Percentiles rank a stretch among this genome's conserved stretches.
phyloP scores from a whole-genome alignment of 2,888 invertebrate genomes.

The Eupithecia dodoneata region DNA sequence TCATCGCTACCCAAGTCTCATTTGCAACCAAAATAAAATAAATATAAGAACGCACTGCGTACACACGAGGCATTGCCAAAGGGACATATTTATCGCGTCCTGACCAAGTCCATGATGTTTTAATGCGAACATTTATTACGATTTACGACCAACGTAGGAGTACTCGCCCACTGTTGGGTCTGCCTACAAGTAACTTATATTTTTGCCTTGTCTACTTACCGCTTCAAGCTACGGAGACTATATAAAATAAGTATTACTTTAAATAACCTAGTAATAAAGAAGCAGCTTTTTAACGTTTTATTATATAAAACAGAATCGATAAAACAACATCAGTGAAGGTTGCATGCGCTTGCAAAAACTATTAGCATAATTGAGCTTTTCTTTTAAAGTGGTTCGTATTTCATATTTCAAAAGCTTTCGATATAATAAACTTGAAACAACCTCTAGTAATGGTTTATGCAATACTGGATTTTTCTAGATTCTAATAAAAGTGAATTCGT shows the following conservation, averaged over 20 bases:
- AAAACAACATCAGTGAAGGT: background rate
- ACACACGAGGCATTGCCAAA: constrained; percentile 52
- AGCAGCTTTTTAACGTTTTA: constrained; percentile 7
- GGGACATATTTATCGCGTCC: constrained; percentile 59
- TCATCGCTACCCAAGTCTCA: constrained; percentile 10
- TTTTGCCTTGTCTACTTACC: constrained; percentile 34
- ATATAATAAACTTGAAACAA: background rate
- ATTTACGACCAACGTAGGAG: constrained; percentile 65
- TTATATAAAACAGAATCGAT: constrained; percentile 11
- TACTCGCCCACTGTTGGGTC: constrained; percentile 63
- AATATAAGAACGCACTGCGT: constrained; percentile 38
- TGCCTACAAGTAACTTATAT: constrained; percentile 48
- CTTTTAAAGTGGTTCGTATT: background rate
- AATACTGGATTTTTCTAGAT: background rate
- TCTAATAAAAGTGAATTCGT: constrained; percentile 26
- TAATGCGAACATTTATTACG: constrained; percentile 67
- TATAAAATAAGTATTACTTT: constrained; percentile 12
- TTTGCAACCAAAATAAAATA: constrained; percentile 26
- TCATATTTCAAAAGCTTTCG: background rate
- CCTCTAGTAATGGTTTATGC: constrained; percentile 9
- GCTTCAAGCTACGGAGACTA: constrained; percentile 14
- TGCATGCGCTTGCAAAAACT: constrained; percentile 3
- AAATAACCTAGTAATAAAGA: constrained; percentile 14
- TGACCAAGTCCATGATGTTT: constrained; percentile 58
- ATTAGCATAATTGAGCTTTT: constrained; percentile 5